Percentiles rank a stretch among this genome's conserved stretches.
phyloP scores from a whole-genome alignment of 2,797 vertebrate species.

The Aldrovandia affinis region DNA sequence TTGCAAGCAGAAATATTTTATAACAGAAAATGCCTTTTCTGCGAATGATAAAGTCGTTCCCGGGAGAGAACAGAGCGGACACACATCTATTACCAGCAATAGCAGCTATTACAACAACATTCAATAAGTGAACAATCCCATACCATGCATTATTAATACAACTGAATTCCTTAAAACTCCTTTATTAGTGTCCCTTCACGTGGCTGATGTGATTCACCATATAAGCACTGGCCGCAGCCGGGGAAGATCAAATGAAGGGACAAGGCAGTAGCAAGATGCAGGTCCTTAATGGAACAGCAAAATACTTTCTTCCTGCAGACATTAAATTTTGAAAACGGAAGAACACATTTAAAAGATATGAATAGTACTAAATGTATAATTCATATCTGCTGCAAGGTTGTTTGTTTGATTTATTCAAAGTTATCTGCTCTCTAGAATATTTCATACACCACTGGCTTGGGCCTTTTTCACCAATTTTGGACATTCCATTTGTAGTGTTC shows the following conservation, averaged over 20 bases:
- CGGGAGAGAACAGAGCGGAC: background rate
- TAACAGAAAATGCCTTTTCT: background rate
- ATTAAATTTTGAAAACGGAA: background rate
- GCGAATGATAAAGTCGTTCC: background rate
- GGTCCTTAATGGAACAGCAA: background rate
- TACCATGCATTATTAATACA: background rate
- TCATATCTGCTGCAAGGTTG: conserved; percentile 14
- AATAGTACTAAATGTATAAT: background rate
- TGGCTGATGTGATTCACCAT: conserved; percentile 50
- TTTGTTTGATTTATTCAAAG: background rate
- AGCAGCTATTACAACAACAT: background rate
- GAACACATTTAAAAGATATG: background rate
- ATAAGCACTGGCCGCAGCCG: conserved; percentile 58
- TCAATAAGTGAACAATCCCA: background rate
- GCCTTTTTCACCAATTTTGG: background rate
- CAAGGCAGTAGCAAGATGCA: conserved; percentile 26
- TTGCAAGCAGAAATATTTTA: background rate
- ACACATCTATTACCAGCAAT: background rate
- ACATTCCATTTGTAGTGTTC: conserved; percentile 4
- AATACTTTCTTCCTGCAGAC: background rate
- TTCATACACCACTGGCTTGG: background rate
- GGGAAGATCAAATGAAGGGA: conserved; percentile 51
- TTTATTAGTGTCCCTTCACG: conserved; percentile 34
- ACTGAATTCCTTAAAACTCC: background rate
- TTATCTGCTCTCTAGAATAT: background rate